Percentiles rank a stretch among this genome's conserved stretches.
Evolutionary conservation across 2,797 vertebrate species (phyloP).

Genomic region (Prionace glauca): DNA sequence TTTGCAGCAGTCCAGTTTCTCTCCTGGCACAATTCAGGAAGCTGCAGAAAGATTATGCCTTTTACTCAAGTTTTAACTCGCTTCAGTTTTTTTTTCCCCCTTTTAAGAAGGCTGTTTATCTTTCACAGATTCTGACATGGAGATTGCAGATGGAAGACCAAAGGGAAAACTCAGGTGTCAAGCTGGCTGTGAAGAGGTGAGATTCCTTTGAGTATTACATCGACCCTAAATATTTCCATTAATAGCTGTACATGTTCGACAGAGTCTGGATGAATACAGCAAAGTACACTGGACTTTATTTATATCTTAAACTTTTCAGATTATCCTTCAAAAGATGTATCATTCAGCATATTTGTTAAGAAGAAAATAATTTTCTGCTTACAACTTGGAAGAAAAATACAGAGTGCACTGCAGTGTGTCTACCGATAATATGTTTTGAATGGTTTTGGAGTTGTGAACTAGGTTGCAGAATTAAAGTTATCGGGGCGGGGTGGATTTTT

Average conservation of each 20-base stretch:
- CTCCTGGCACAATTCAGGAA: not conserved
- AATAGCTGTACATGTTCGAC: not conserved
- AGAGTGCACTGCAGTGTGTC: not conserved
- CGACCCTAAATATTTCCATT: not conserved
- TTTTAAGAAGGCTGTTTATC: not conserved
- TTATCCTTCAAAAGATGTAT: not conserved
- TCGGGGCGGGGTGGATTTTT: no score
- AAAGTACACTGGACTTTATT: not conserved
- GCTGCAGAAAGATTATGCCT: not conserved
- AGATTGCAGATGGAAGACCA: conserved; percentile 12
- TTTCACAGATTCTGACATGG: conserved; percentile 29
- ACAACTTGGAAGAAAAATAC: not conserved
- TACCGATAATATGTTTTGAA: not conserved
- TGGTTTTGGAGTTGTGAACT: not conserved
- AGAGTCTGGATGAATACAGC: not conserved
- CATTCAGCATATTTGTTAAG: not conserved
- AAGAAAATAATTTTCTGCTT: not conserved
- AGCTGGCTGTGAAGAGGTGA: conserved; percentile 15
- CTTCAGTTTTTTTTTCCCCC: not conserved
- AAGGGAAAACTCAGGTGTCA: conserved; percentile 26
- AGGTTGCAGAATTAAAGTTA: not conserved
- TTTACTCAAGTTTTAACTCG: not conserved
- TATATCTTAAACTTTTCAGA: not conserved
- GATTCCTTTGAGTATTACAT: not conserved
- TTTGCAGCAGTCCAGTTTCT: not conserved